These are phyloP conservation scores for Pseudoatta argentina DNA, from an alignment of 1,140 invertebrate species.

Conservation along the genomic window DNA sequence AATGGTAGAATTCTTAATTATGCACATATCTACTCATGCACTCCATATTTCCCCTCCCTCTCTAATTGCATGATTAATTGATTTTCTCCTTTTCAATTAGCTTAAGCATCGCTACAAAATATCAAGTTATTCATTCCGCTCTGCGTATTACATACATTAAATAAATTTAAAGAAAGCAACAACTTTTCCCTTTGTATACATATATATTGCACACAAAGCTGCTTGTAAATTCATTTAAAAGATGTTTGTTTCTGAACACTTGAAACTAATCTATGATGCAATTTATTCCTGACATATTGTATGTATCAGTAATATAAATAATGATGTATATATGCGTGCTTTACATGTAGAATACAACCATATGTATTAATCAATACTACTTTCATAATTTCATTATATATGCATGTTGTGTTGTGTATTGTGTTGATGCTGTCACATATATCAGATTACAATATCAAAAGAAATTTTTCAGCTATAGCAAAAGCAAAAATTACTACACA, in stretches of 20 bases:
- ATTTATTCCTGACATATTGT: background rate
- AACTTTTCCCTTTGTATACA: background rate
- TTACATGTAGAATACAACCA: slow-evolving; percentile 13
- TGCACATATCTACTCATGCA: slow-evolving; percentile 79
- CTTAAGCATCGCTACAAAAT: background rate
- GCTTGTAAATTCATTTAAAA: slow-evolving; percentile 9
- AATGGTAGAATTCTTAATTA: slow-evolving; percentile 78
- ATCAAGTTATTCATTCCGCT: background rate
- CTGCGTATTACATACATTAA: slow-evolving; percentile 49
- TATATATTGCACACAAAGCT: background rate
- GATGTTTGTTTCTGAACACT: background rate
- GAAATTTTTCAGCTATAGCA: slow-evolving; percentile 8
- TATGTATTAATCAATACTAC: slow-evolving; percentile 5
- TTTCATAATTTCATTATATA: background rate
- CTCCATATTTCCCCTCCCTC: slow-evolving; percentile 66
- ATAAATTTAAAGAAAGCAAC: slow-evolving; percentile 8
- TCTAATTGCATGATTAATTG: slow-evolving; percentile 65
- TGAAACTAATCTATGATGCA: slow-evolving; percentile 4
- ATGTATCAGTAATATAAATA: background rate
- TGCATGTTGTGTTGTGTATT: background rate
- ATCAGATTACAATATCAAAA: background rate
- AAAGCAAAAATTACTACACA: slow-evolving; percentile 24
- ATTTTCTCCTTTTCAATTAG: slow-evolving; percentile 31
- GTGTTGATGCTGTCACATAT: background rate
- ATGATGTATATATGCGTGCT: background rate